Conservation (phyloP, 1,140 invertebrate genomes). For the Eurytemora carolleeae region DNA sequence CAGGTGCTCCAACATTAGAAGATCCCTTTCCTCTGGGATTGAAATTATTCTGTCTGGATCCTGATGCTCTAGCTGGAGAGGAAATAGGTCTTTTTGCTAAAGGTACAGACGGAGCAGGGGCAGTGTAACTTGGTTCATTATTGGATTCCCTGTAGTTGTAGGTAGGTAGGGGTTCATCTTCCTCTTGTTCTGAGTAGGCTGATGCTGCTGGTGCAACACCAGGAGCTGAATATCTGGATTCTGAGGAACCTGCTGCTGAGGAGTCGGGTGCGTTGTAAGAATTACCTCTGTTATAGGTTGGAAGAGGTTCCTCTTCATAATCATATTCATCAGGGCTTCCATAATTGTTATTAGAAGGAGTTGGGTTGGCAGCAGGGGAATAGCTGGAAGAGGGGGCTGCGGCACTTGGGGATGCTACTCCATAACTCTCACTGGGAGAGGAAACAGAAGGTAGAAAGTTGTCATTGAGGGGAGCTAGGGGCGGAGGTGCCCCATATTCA, state of each 20-base stretch:
- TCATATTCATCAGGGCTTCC: neutral
- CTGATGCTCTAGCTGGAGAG: too few relatives aligned
- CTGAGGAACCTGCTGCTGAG: neutral
- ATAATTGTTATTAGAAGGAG: neutral
- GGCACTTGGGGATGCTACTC: too few relatives aligned
- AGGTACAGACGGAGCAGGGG: too few relatives aligned
- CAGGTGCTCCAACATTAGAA: too few relatives aligned
- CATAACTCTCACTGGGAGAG: too few relatives aligned
- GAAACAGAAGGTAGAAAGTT: too few relatives aligned
- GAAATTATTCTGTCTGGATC: too few relatives aligned
- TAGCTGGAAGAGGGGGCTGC: neutral
- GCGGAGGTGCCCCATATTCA: too few relatives aligned
- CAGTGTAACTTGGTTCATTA: neutral
- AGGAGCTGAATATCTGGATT: neutral
- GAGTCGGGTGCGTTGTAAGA: too few relatives aligned
- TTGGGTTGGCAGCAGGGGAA: neutral
- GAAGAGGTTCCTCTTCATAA: neutral
- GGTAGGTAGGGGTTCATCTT: neutral
- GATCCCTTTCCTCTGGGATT: too few relatives aligned
- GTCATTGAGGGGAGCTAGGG: too few relatives aligned
- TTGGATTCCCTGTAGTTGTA: neutral
- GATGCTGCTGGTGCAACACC: neutral
- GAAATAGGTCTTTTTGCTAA: too few relatives aligned
- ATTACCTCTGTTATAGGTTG: neutral
- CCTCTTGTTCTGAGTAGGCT: neutral